These are phyloP conservation scores for Scomberomorus guttatus DNA, from an alignment of 2,797 vertebrate genomes.

Conservation along the genomic window DNA sequence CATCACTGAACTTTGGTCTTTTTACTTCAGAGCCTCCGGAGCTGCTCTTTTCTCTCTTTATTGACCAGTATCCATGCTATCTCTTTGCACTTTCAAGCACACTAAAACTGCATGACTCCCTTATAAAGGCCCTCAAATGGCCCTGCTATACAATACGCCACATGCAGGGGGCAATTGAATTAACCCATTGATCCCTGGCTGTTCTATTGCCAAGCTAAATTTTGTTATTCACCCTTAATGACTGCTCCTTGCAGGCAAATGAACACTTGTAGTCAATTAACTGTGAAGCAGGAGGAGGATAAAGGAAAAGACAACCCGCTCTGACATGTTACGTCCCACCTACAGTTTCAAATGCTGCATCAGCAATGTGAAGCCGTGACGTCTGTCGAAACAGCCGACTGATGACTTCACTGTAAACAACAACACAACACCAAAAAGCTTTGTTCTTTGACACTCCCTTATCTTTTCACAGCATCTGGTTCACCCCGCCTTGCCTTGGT, in stretches of 20 bases:
- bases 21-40: slow-evolving; percentile 53
- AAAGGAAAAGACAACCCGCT: slow-evolving; percentile 55
- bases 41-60: slow-evolving; percentile 45
- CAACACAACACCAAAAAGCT: slow-evolving; percentile 68
- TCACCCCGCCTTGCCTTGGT: slow-evolving; percentile 72
- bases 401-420: slow-evolving; percentile 70
- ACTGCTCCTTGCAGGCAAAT: slow-evolving; percentile 81
- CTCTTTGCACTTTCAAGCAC: slow-evolving; percentile 73
- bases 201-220: slow-evolving; percentile 75
- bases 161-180: slow-evolving; percentile 80
- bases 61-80: slow-evolving; percentile 65
- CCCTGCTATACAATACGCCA: slow-evolving; percentile 75
- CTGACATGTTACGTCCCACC: slow-evolving; percentile 28
- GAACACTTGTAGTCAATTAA: slow-evolving; percentile 85
- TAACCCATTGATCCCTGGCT: slow-evolving; percentile 83
- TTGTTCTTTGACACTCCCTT: slow-evolving; percentile 85
- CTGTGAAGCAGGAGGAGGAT: slow-evolving; percentile 63
- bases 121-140: slow-evolving; percentile 72
- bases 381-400: slow-evolving; percentile 49
- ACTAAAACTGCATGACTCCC: slow-evolving; percentile 72
- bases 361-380: slow-evolving; percentile 33
- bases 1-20: slow-evolving; percentile 69
- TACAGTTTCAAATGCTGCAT: slow-evolving; percentile 41
- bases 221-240: slow-evolving; percentile 83
- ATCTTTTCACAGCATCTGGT: slow-evolving; percentile 84